Percentiles rank a stretch among this genome's conserved stretches.
Evolutionary conservation across 1,140 invertebrate genomes (phyloP).

Genomic region (Dinothrombium tinctorium): DNA sequence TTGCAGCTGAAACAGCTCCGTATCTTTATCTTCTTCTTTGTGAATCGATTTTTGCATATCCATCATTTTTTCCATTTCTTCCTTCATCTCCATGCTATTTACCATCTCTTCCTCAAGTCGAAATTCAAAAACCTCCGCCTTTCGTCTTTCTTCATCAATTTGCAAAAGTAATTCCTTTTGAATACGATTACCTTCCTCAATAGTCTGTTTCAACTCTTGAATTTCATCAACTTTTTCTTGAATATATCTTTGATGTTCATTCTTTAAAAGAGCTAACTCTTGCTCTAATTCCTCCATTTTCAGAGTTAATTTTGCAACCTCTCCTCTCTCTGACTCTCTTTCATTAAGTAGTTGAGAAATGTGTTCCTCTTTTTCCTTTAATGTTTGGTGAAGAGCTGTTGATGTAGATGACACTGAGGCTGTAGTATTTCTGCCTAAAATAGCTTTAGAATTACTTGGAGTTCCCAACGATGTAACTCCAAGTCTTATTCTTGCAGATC

Average conservation of each 20-base stretch:
- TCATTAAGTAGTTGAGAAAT: conserved; percentile 70
- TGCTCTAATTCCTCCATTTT: conserved; percentile 37
- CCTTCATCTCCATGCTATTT: conserved; percentile 46
- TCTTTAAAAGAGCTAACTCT: conserved; percentile 9
- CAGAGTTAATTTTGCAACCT: conserved; percentile 41
- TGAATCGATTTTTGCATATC: conserved; percentile 4
- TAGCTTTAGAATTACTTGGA: conserved; percentile 8
- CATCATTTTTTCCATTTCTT: conserved; percentile 10
- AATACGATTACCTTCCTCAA: conserved; percentile 34
- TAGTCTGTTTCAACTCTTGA: conserved; percentile 19
- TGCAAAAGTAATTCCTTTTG: conserved; percentile 36
- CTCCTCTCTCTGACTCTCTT: conserved; percentile 59
- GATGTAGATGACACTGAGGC: conserved; percentile 8
- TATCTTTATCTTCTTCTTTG: conserved; percentile 8
- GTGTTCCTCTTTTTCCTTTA: conserved; percentile 77
- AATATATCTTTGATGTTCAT: conserved; percentile 14
- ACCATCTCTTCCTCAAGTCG: conserved; percentile 67
- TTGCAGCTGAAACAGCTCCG: conserved; percentile 7
- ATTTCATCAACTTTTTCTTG: conserved; percentile 29
- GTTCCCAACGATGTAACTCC: conserved; percentile 36
- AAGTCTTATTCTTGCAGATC: conserved; percentile 38
- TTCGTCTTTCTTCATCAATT: conserved; percentile 59
- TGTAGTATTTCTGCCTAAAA: background rate
- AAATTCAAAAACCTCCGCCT: conserved; percentile 74
- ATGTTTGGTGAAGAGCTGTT: conserved; percentile 38